Evolutionary conservation across 1,140 invertebrate genomes (phyloP).

Genomic region (Copidosoma floridanum): DNA sequence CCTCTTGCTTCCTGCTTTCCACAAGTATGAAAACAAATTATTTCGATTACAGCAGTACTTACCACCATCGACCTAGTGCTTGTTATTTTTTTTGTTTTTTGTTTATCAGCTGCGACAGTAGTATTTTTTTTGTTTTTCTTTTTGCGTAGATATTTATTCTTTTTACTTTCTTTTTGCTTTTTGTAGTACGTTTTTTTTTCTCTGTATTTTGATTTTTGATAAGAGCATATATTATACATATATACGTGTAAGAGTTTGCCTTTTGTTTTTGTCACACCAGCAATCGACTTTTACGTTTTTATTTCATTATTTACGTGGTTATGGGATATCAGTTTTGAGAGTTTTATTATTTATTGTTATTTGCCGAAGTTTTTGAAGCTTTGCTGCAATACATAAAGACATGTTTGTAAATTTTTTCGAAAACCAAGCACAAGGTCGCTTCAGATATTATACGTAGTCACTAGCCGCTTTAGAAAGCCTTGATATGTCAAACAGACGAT

Average conservation of each 20-base stretch:
- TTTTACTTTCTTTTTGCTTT: not conserved
- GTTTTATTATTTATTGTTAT: slow-evolving; percentile 12
- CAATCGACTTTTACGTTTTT: not conserved
- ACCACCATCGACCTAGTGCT: slow-evolving; percentile 26
- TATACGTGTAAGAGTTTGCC: too few relatives aligned
- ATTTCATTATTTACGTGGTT: not conserved
- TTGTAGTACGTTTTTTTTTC: not conserved
- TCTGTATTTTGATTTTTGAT: not conserved
- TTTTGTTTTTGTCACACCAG: too few relatives aligned
- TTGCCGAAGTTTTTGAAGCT: slow-evolving; percentile 1
- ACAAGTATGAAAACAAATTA: slow-evolving; percentile 11
- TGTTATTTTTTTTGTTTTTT: slow-evolving; percentile 11
- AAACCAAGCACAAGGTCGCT: slow-evolving; percentile 30
- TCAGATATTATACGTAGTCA: slow-evolving; percentile 36
- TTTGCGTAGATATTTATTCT: not conserved
- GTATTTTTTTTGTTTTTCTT: too few relatives aligned
- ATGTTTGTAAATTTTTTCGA: too few relatives aligned
- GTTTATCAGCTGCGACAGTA: too few relatives aligned
- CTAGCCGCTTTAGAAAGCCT: slow-evolving; percentile 44
- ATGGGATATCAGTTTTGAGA: slow-evolving; percentile 9
- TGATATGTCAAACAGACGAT: slow-evolving; percentile 24
- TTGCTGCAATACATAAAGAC: too few relatives aligned
- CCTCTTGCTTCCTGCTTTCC: slow-evolving; percentile 31
- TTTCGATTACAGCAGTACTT: too few relatives aligned
- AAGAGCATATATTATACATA: too few relatives aligned